Base-by-base conservation (phyloP, 2,888 invertebrate species). In the Smittia aterrima region DNA sequence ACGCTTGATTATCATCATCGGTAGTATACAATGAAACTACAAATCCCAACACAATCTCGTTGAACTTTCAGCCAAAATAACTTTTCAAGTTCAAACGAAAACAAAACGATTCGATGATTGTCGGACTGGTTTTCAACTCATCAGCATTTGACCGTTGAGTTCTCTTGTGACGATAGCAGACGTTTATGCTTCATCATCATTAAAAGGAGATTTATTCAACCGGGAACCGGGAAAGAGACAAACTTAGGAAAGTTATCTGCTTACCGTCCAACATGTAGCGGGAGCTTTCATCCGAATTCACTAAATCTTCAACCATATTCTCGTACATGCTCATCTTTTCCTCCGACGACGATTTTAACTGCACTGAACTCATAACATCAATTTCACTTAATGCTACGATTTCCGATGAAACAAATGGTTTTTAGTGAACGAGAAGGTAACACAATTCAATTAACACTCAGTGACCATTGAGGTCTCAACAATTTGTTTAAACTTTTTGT, bases 221-320 rank as follows among this genome's bases (percentile, higher is more conserved):
- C 53, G 18, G n/a, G 18, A 47, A 47, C 32, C 32, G n/a, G n/a
- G n/a, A n/a, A n/a, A n/a, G n/a, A n/a, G n/a, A n/a, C n/a, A n/a
- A n/a, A n/a, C n/a, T 47, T 3, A 47, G 47, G 16, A 47, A 47
- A 47, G 2, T 38, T 38, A 9, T 7, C 6, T 38, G 38, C 72
- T 62, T 62, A 72, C 72, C 72, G 62, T 72, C 72, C n/a, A 72
- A 62, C 9, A 72, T 72, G 24, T 62, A 72, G n/a, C 72, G 72
- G 11, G 72, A 72, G 1, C 25, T 64, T 41, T 72, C 72, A 62
- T 72, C 62, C 20, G 62, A 25, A 22, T 58, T 58, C 2, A 24
- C 72, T 3, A 72, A 40, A 18, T 72, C 72, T 18, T 72, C 72
- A 3, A 72, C 72, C 58, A 72, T 62, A 22, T 16, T 41, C 40